Base-by-base conservation (phyloP, 1,140 invertebrate genomes). In the Drosophila eugracilis region DNA sequence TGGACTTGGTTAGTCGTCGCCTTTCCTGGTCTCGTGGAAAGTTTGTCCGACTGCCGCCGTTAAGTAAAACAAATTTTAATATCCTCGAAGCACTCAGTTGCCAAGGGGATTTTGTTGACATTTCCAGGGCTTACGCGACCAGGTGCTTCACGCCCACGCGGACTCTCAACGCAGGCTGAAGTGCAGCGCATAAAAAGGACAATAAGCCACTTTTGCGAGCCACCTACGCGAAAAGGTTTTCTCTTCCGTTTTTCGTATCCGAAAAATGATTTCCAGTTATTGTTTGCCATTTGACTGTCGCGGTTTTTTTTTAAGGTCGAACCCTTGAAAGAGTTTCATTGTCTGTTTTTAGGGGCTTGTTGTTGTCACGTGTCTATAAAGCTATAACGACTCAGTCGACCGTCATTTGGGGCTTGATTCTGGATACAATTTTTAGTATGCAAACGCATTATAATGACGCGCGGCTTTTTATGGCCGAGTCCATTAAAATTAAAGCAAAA, bases 401-500 rank as follows among this genome's bases (percentile, higher is more conserved):
- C 65, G 65, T 45, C 50, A 66, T 41, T 83, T 79, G 65, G 59
- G 62, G 44, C 65, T 57, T 48, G 81, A 75, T 78, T 78, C 83
- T 75, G 76, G 83, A 81, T 75, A 75, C 63, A 45, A 74, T 78
- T 86, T 86, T 81, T 71, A 78, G 83, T 86, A 88, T 88, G 83
- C 78, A 75, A 78, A 83, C 74, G 84, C 81, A 86, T 83, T 88
- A 83, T 80, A 86, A 88, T 86, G 83, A 86, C 70, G 74, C 74
- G 47, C 57, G 34, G 83, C 70, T 48, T 58, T 88, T 86, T 83
- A 86, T 75, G 69, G 70, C 74, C 69, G 55, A 65, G 59, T 88
- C 81, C 81, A 86, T 86, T 86, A 86, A 86, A 86, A 86, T 86
- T 86, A 88, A 86, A 72, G 83, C 83, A 88, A 81, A 86, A 86